Conservation (phyloP, 2,113 vertebrate genomes). For the Globicephala melas region DNA sequence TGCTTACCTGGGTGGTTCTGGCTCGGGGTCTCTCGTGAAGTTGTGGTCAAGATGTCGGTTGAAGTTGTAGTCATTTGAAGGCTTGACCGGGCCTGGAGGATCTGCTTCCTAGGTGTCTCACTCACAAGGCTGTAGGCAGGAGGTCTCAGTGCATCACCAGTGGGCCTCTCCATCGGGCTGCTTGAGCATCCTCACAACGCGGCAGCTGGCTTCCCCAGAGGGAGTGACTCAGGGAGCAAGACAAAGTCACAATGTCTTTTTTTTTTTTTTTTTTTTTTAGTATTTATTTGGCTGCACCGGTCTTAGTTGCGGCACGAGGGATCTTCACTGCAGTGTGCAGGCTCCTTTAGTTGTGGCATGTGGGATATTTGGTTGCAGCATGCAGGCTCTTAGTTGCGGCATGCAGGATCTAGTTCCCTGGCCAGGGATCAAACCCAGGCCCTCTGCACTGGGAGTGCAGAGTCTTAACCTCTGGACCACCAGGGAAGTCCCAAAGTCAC, state of each 20-base stretch:
- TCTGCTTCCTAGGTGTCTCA: background rate
- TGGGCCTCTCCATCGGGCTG: background rate
- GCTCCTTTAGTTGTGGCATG: too few species aligned
- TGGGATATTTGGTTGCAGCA: too few species aligned
- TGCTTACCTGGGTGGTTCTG: background rate
- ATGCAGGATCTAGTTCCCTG: too few species aligned
- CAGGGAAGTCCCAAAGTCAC: too few species aligned
- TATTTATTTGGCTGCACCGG: too few species aligned
- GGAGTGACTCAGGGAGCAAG: background rate
- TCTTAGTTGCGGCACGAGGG: too few species aligned
- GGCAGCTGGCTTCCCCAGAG: background rate
- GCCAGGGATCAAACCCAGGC: too few species aligned
- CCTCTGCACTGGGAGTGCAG: too few species aligned
- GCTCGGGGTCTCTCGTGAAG: background rate
- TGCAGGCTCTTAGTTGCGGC: too few species aligned
- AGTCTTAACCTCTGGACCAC: too few species aligned
- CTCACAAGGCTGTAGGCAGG: background rate
- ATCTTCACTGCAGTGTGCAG: too few species aligned
- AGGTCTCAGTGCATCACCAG: background rate
- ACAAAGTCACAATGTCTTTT: background rate
- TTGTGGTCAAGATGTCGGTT: background rate
- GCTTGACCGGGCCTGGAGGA: background rate
- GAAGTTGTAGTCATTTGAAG: background rate
- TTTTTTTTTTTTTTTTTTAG: too few species aligned
- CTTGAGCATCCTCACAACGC: background rate